These are phyloP conservation scores for Numenius arquata DNA, from an alignment of 2,113 vertebrate genomes.

Conservation along the genomic window DNA sequence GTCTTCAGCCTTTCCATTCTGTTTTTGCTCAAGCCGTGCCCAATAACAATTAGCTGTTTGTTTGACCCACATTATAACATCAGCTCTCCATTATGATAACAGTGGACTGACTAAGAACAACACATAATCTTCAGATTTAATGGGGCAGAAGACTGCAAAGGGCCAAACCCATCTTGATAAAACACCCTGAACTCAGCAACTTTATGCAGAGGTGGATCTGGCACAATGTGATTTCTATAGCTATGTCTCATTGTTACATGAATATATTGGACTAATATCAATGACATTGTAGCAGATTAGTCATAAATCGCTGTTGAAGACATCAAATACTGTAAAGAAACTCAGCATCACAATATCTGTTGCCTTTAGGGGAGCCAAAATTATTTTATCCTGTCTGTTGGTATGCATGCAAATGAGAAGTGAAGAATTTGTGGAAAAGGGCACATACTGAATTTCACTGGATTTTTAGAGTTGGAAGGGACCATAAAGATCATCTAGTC, in stretches of 20 bases:
- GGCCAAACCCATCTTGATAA: slow-evolving; percentile 15
- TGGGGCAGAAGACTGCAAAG: slow-evolving; percentile 50
- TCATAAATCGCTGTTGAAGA: neutral
- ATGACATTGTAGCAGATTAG: neutral
- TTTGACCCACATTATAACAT: slow-evolving; percentile 40
- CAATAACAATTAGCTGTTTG: slow-evolving; percentile 63
- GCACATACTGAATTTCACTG: too few species aligned
- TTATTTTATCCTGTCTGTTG: neutral
- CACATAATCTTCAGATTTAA: slow-evolving; percentile 56
- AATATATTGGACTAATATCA: neutral
- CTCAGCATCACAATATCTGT: neutral
- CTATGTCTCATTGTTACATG: neutral
- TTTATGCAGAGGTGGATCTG: neutral
- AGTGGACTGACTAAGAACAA: slow-evolving; percentile 13
- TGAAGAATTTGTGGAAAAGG: neutral
- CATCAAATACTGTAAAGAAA: neutral
- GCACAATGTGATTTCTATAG: neutral
- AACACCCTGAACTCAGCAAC: slow-evolving; percentile 33
- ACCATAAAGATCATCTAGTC: too few species aligned
- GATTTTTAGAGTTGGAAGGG: too few species aligned
- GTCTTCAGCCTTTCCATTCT: slow-evolving; percentile 33
- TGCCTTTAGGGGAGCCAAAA: neutral
- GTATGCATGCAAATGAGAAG: neutral
- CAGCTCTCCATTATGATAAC: slow-evolving; percentile 36
- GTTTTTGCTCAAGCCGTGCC: slow-evolving; percentile 21